A percentile compares a stretch with the other conserved stretches of the same genome.
phyloP scores from a whole-genome alignment of 2,797 vertebrate species.

The Catharus ustulatus region DNA sequence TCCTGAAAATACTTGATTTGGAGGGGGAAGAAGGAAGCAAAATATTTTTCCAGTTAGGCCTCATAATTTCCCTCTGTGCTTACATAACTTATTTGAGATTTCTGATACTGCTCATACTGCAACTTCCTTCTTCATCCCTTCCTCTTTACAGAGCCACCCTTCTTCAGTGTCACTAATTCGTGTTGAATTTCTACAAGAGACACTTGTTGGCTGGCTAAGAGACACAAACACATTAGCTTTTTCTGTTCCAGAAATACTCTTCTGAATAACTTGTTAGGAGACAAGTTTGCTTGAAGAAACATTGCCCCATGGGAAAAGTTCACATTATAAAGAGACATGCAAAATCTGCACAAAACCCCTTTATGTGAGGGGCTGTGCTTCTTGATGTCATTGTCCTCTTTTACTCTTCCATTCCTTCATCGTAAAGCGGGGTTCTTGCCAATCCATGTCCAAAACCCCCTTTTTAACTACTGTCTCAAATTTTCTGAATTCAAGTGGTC shows the following conservation, averaged over 20 bases:
- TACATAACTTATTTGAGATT: not conserved
- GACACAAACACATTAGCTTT: not conserved
- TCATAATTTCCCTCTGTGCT: conserved; percentile 14
- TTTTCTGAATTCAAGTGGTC: conserved; percentile 39
- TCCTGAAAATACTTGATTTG: conserved; percentile 81
- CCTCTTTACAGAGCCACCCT: not conserved
- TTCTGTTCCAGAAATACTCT: not conserved
- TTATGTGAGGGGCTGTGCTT: not conserved
- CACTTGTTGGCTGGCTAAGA: not conserved
- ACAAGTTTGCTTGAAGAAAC: not conserved
- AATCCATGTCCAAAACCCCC: not conserved
- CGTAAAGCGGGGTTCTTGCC: not conserved
- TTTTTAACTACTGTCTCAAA: not conserved
- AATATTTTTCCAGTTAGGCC: conserved; percentile 42
- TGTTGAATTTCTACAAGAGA: not conserved
- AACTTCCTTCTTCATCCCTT: not conserved
- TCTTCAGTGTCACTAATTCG: not conserved
- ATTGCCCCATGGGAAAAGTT: not conserved
- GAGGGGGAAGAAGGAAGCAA: conserved; percentile 22
- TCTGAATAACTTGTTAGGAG: not conserved
- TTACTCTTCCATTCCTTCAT: not conserved
- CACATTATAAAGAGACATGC: not conserved
- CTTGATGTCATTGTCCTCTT: not conserved
- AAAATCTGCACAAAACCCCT: not conserved
- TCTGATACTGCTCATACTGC: not conserved